phyloP scores from a whole-genome alignment of 2,888 invertebrate species.

The Pantelozetes paolii region DNA sequence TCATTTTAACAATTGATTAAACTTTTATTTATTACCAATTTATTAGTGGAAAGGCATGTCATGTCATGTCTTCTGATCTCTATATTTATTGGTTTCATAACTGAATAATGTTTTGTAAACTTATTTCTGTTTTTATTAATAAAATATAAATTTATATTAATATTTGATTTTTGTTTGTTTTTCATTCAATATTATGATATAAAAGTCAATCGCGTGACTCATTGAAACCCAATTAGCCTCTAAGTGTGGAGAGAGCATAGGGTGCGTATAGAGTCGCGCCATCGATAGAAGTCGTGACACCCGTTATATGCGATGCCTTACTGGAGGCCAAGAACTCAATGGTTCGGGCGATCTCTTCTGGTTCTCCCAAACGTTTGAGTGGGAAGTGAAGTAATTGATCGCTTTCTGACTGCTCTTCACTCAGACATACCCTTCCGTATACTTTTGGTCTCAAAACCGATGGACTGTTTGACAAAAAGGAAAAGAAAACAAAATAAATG shows the following conservation, averaged over 20 bases:
- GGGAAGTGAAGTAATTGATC: constrained; percentile 22
- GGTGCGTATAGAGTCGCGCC: not conserved
- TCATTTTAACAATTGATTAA: no score
- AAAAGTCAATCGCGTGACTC: not conserved
- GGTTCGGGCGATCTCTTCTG: constrained; percentile 21
- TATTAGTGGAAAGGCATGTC: no score
- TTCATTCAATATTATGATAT: no score
- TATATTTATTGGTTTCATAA: no score
- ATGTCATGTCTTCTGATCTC: no score
- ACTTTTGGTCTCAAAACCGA: not conserved
- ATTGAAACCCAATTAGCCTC: not conserved
- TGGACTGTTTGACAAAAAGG: not conserved
- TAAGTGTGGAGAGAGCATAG: not conserved
- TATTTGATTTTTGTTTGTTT: no score
- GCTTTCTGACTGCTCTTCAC: not conserved
- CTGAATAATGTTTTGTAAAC: no score
- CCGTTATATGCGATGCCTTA: constrained; percentile 1
- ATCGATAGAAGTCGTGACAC: constrained; percentile 10
- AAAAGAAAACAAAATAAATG: no score
- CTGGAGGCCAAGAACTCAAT: constrained; percentile 18
- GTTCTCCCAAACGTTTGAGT: constrained; percentile 15
- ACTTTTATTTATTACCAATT: no score
- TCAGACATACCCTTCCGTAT: not conserved
- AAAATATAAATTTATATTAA: no score
- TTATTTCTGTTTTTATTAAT: no score